phyloP scores from a whole-genome alignment of 1,140 invertebrate genomes.

The Chironomus tepperi region DNA sequence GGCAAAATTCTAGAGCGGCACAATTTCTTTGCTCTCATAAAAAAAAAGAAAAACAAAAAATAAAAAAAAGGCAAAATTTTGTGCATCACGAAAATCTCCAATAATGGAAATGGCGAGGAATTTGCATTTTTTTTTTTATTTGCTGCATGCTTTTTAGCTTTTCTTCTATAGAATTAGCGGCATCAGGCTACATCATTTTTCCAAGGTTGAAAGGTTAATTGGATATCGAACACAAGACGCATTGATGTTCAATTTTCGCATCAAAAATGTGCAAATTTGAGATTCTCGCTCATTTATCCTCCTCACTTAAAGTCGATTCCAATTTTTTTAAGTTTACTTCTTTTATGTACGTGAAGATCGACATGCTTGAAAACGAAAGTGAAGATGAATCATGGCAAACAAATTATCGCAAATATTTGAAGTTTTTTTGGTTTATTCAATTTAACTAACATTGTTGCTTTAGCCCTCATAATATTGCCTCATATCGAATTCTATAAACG shows the following conservation, averaged over 20 bases:
- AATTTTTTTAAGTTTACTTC: no score
- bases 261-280: neutral
- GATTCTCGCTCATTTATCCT: neutral
- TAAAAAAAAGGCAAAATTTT: neutral
- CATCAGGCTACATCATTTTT: neutral
- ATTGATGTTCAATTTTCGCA: neutral
- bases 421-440: neutral
- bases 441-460: neutral
- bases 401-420: neutral
- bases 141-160: neutral
- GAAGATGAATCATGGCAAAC: conserved; percentile 12
- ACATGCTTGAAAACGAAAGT: neutral
- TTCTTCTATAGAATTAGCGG: neutral
- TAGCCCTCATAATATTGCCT: neutral
- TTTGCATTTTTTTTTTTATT: neutral
- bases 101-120: conserved; percentile 7
- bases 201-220: conserved; percentile 22
- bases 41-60: no score
- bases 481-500: neutral
- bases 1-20: conserved; percentile 11
- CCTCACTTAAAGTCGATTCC: no score
- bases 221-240: neutral
- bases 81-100: neutral
- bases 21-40: neutral
- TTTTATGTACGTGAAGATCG: neutral